Conservation (phyloP, 2,113 vertebrate genomes). For the Phainopepla nitens region DNA sequence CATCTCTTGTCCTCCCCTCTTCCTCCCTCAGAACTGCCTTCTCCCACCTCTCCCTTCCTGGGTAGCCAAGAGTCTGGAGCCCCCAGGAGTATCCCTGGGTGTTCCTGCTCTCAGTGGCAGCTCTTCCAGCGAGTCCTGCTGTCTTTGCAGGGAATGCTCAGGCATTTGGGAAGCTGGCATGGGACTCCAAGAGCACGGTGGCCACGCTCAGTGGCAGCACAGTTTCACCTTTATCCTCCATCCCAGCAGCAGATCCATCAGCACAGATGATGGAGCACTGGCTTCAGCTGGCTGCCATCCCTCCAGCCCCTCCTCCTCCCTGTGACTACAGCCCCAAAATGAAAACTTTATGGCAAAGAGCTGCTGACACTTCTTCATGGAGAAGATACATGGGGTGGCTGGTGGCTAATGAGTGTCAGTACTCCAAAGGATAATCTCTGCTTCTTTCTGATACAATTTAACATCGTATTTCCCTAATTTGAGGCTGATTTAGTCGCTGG, state of each 20-base stretch:
- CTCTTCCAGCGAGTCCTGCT: background rate
- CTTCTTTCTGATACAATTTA: constrained; percentile 79
- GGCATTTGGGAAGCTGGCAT: background rate
- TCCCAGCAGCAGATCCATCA: background rate
- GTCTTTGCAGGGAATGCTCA: background rate
- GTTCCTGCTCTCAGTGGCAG: background rate
- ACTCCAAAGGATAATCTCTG: constrained; percentile 76
- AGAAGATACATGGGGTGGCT: constrained; percentile 74
- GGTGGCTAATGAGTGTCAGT: constrained; percentile 73
- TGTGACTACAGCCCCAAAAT: constrained; percentile 33
- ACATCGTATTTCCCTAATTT: constrained; percentile 80
- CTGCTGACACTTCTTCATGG: constrained; percentile 66
- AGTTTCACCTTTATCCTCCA: background rate
- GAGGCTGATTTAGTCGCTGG: constrained; percentile 81
- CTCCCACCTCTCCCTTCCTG: background rate
- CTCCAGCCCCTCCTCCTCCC: background rate
- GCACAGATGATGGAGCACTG: background rate
- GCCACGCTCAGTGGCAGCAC: rapidly evolving
- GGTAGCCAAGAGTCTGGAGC: background rate
- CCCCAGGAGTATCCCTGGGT: background rate
- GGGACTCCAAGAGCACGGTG: rapidly evolving
- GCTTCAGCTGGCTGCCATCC: background rate
- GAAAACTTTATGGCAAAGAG: constrained; percentile 56
- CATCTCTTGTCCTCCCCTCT: background rate
- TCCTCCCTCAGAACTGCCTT: background rate